Conservation (phyloP, 2,797 vertebrate species). For the Podarcis lilfordi region DNA sequence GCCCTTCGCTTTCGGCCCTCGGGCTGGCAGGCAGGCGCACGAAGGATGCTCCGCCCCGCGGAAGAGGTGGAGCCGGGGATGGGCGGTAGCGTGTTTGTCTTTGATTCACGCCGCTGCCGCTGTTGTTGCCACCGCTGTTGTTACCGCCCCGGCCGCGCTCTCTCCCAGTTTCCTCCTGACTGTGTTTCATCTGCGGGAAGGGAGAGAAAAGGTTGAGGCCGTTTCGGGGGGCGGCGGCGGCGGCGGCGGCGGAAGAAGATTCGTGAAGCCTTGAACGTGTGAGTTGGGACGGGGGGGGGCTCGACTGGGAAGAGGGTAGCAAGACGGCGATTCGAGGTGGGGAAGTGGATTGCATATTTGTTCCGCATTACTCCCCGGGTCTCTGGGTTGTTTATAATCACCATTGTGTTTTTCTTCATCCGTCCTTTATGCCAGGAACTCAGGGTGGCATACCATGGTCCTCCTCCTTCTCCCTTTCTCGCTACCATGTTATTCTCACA, state of each 20-base stretch:
- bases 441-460: background rate
- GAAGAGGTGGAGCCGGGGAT: conserved; percentile 12
- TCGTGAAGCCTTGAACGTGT: background rate
- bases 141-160: background rate
- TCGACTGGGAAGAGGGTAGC: fast-evolving
- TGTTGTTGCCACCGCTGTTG: background rate
- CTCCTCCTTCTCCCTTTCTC: background rate
- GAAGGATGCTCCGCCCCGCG: background rate
- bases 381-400: no score
- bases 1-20: background rate
- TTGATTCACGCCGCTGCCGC: background rate
- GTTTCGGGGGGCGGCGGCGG: no score
- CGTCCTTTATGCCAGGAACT: background rate
- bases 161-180: background rate
- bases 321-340: no score
- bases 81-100: background rate
- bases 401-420: no score
- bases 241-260: no score
- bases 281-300: background rate
- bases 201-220: background rate
- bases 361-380: background rate
- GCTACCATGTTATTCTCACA: background rate
- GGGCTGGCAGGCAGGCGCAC: background rate
- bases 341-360: no score
- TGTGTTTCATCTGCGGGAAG: background rate